phyloP scores from a whole-genome alignment of 64 coral and sea anemone species.

The Exaiptasia diaphana region DNA sequence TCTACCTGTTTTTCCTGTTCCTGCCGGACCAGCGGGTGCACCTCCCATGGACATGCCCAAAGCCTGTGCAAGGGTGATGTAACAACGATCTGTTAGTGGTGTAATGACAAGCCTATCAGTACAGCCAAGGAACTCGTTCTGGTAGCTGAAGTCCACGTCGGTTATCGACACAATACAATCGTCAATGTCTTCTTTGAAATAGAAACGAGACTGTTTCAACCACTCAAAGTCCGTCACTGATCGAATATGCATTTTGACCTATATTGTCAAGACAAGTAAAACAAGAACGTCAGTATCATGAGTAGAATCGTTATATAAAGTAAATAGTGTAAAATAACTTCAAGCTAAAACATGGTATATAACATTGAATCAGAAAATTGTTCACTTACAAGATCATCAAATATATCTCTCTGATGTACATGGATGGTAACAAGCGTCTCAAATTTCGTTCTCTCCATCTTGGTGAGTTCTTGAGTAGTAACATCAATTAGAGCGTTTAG shows the following conservation, averaged over 20 bases:
- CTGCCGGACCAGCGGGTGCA: slow-evolving; percentile 88
- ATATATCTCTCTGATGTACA: slow-evolving; percentile 92
- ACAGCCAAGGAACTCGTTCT: slow-evolving; percentile 88
- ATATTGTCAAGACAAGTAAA: background rate
- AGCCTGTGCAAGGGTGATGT: slow-evolving; percentile 88
- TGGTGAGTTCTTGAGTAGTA: slow-evolving; percentile 87
- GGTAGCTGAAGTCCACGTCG: slow-evolving; percentile 91
- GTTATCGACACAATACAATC: slow-evolving; percentile 91
- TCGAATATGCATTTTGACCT: slow-evolving; percentile 90
- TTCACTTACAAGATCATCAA: slow-evolving; percentile 73
- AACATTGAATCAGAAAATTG: too few relatives aligned
- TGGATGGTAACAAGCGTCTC: slow-evolving; percentile 95
- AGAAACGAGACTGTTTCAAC: slow-evolving; percentile 95
- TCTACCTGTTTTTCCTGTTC: slow-evolving; percentile 93
- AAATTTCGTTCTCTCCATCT: slow-evolving; percentile 93
- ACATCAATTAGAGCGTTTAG: slow-evolving; percentile 87
- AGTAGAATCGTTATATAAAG: background rate
- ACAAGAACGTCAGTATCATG: background rate
- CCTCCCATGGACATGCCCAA: slow-evolving; percentile 96
- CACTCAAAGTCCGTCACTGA: slow-evolving; percentile 88
- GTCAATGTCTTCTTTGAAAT: slow-evolving; percentile 90
- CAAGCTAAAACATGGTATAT: too few relatives aligned
- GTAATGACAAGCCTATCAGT: slow-evolving; percentile 91
- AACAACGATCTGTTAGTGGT: slow-evolving; percentile 89
- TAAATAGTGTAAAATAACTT: too few relatives aligned